These are phyloP conservation scores for Pseudochromis fuscus DNA, from an alignment of 2,797 vertebrate species.

Conservation along the genomic window DNA sequence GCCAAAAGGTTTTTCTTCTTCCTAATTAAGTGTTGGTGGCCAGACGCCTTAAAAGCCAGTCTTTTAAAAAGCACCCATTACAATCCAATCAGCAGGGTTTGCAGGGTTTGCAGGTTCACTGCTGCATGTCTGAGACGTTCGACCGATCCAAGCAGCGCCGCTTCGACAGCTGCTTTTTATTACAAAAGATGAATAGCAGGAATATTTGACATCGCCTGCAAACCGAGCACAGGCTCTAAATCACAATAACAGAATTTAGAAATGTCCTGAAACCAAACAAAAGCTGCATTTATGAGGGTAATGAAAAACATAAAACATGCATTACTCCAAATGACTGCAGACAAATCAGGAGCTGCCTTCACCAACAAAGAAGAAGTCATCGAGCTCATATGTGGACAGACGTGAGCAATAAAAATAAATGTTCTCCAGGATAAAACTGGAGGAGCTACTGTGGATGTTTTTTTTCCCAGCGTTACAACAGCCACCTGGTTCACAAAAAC, in stretches of 20 bases:
- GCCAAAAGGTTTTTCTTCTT: neutral
- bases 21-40: slow-evolving; percentile 33
- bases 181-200: slow-evolving; percentile 27
- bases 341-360: neutral
- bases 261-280: slow-evolving; percentile 15
- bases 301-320: slow-evolving; percentile 9
- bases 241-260: slow-evolving; percentile 15
- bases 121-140: neutral
- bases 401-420: neutral
- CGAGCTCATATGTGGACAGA: neutral
- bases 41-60: slow-evolving; percentile 20
- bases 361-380: neutral
- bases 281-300: neutral
- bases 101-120: neutral
- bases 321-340: neutral
- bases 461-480: neutral
- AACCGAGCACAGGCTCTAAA: slow-evolving; percentile 10
- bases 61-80: slow-evolving; percentile 4
- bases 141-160: neutral
- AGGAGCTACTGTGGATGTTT: neutral
- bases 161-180: slow-evolving; percentile 50
- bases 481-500: slow-evolving; percentile 1
- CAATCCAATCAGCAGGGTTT: neutral
- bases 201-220: slow-evolving; percentile 37
- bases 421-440: neutral